phyloP scores from a whole-genome alignment of 2,113 vertebrate genomes.

The Antigone vipio region DNA sequence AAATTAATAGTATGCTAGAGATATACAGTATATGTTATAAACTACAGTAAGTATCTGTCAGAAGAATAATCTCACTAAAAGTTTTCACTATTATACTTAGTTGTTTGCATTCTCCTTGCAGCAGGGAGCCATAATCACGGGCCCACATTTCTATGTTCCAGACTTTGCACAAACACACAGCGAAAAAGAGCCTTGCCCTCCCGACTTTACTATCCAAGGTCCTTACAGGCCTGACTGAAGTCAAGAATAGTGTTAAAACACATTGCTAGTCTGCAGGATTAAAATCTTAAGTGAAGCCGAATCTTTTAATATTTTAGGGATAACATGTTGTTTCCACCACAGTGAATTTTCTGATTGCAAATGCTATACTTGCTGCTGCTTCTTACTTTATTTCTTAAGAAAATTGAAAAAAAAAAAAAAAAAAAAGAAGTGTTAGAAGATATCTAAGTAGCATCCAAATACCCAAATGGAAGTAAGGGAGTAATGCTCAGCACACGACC shows the following conservation, averaged over 20 bases:
- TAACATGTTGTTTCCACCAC: neutral
- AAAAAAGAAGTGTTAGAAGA: neutral
- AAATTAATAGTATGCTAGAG: neutral
- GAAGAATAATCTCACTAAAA: neutral
- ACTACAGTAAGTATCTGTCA: neutral
- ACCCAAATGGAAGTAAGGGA: neutral
- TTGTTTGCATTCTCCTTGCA: neutral
- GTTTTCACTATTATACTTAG: neutral
- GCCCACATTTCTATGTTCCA: neutral
- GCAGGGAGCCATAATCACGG: neutral
- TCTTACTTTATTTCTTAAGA: neutral
- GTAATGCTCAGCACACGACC: neutral
- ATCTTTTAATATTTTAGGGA: neutral
- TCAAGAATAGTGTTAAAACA: neutral
- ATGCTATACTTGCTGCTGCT: neutral
- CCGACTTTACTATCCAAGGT: rapidly evolving
- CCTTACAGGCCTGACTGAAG: neutral
- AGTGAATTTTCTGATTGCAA: neutral
- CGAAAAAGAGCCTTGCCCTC: neutral
- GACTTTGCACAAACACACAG: neutral
- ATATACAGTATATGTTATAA: neutral
- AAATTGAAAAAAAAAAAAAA: neutral
- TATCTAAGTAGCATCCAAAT: neutral
- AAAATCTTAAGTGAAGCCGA: neutral
- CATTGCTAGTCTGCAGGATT: neutral